Percentiles rank a stretch among this genome's conserved stretches.
Conservation (phyloP, 2,113 vertebrate genomes). For the Pao palembangensis region DNA sequence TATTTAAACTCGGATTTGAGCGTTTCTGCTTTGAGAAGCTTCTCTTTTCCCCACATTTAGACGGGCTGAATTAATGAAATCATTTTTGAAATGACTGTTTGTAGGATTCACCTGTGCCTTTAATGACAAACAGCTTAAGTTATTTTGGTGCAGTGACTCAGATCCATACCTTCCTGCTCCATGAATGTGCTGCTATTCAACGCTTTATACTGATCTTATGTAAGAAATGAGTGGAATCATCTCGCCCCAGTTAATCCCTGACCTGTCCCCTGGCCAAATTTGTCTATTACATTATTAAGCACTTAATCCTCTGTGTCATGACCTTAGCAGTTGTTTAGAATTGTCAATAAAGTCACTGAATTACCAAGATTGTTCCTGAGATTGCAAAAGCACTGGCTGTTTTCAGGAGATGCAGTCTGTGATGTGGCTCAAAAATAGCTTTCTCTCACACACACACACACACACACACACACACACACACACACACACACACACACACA, state of each 20-base stretch:
- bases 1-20: too few relatives aligned
- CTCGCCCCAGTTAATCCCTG: constrained; percentile 42
- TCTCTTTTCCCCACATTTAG: too few relatives aligned
- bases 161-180: constrained; percentile 12
- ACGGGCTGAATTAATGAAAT: too few relatives aligned
- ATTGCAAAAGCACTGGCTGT: background rate
- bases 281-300: constrained; percentile 17
- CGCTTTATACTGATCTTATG: constrained; percentile 33
- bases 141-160: constrained; percentile 18
- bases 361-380: too few relatives aligned
- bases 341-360: too few relatives aligned
- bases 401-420: constrained; percentile 10
- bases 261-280: constrained; percentile 47
- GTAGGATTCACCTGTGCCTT: too few relatives aligned
- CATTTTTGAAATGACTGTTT: too few relatives aligned
- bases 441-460: constrained; percentile 25
- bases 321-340: background rate
- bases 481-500: constrained; percentile 39
- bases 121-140: background rate
- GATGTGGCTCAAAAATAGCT: constrained; percentile 39
- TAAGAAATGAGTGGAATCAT: constrained; percentile 49
- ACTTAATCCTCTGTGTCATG: constrained; percentile 39
- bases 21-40: too few relatives aligned
- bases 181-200: constrained; percentile 39
- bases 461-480: constrained; percentile 30